Conservation (phyloP, 2,888 invertebrate genomes). For the Neelides folsomi region DNA sequence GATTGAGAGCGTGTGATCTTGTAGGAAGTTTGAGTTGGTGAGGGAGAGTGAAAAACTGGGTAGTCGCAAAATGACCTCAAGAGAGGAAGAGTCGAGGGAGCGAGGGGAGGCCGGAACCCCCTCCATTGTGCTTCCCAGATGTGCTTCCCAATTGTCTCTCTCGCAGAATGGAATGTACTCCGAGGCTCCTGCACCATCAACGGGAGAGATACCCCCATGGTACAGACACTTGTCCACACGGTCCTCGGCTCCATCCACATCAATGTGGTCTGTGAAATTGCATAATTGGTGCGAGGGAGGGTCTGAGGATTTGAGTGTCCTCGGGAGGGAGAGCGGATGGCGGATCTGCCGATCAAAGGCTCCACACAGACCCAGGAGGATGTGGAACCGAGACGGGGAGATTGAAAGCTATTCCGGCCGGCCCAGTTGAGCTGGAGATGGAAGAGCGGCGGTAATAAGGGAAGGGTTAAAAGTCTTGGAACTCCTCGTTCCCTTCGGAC, state of each 20-base stretch:
- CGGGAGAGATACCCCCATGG: background rate
- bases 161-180: conserved; percentile 1
- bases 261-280: no score
- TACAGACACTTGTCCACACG: conserved; percentile 2
- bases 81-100: conserved; percentile 21
- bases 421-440: no score
- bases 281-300: no score
- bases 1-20: no score
- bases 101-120: background rate
- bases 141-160: background rate
- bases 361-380: background rate
- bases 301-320: background rate
- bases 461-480: no score
- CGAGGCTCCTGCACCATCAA: background rate
- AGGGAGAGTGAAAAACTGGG: conserved; percentile 24
- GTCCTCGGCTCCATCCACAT: background rate
- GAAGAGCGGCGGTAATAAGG: no score
- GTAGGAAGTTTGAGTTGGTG: no score
- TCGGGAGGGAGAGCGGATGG: background rate
- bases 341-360: background rate
- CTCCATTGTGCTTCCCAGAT: background rate
- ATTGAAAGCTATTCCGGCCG: no score
- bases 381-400: no score
- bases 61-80: conserved; percentile 30
- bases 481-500: no score